These are phyloP conservation scores for Phyllotreta cruciferae DNA, from an alignment of 2,888 invertebrate genomes.

Conservation along the genomic window DNA sequence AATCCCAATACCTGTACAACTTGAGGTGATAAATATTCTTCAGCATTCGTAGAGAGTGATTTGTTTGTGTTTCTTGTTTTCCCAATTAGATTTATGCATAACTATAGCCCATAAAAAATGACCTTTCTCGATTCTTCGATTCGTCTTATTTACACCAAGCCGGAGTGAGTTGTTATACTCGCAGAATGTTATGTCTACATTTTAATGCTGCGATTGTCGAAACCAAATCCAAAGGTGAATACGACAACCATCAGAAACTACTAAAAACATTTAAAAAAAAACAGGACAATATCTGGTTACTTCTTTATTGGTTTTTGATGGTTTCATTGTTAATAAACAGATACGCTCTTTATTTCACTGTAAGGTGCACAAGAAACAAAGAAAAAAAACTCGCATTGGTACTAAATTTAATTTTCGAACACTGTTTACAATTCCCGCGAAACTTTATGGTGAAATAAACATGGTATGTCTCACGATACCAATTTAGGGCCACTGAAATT, in stretches of 20 bases:
- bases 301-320: constrained; percentile 22
- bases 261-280: constrained; percentile 19
- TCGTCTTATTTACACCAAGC: constrained; percentile 13
- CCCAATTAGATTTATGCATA: constrained; percentile 16
- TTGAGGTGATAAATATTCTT: too few species aligned
- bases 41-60: background rate
- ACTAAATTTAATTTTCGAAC: constrained; percentile 11
- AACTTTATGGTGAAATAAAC: constrained; percentile 13
- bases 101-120: constrained; percentile 11
- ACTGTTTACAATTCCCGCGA: constrained; percentile 10
- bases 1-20: too few species aligned
- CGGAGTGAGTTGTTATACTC: constrained; percentile 21
- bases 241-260: constrained; percentile 26
- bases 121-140: constrained; percentile 14
- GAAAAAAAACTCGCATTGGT: constrained; percentile 7
- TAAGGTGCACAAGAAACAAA: constrained; percentile 14
- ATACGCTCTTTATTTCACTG: constrained; percentile 13
- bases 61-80: constrained; percentile 13
- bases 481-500: constrained; percentile 4
- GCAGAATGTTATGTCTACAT: constrained; percentile 27
- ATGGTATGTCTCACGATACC: constrained; percentile 3
- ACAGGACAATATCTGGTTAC: constrained; percentile 18
- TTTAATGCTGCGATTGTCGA: constrained; percentile 23
- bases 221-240: constrained; percentile 21
- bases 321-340: constrained; percentile 17